Conservation (phyloP, 2,888 invertebrate species). For the Zonitis immaculata region DNA sequence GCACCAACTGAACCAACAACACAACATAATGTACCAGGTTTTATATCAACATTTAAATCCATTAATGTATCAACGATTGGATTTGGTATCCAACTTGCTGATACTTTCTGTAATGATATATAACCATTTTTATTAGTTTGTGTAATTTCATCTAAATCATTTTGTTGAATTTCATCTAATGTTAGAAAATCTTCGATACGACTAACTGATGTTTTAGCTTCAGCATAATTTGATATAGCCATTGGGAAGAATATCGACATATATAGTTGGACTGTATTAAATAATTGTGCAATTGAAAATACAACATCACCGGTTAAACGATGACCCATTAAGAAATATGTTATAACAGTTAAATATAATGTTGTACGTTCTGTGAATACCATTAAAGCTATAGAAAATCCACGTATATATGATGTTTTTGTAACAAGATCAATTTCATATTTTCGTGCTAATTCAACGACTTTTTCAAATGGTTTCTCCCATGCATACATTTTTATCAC, state of each 20-base stretch:
- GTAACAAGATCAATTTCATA: constrained; percentile 65
- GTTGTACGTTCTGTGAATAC: constrained; percentile 84
- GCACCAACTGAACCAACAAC: constrained; percentile 62
- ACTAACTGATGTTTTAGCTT: constrained; percentile 35
- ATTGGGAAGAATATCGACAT: constrained; percentile 36
- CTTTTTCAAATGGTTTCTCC: constrained; percentile 65
- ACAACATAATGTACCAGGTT: constrained; percentile 46
- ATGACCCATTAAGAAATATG: constrained; percentile 66
- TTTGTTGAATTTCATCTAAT: constrained; percentile 27
- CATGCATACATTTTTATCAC: constrained; percentile 79
- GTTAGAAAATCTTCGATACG: constrained; percentile 35
- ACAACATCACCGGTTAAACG: constrained; percentile 59
- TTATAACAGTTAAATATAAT: constrained; percentile 73
- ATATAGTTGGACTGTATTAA: constrained; percentile 59
- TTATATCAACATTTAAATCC: constrained; percentile 50
- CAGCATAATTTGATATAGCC: constrained; percentile 32
- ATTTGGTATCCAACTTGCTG: constrained; percentile 37
- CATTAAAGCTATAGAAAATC: constrained; percentile 59
- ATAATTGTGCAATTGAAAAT: constrained; percentile 73
- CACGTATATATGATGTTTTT: constrained; percentile 62
- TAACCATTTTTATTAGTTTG: constrained; percentile 29
- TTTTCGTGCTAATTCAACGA: constrained; percentile 61
- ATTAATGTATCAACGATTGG: constrained; percentile 45
- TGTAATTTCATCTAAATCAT: constrained; percentile 17
- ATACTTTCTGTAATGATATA: constrained; percentile 27